Evolutionary conservation across 2,888 invertebrate genomes (phyloP).

Genomic region (Drosophila eohydei): DNA sequence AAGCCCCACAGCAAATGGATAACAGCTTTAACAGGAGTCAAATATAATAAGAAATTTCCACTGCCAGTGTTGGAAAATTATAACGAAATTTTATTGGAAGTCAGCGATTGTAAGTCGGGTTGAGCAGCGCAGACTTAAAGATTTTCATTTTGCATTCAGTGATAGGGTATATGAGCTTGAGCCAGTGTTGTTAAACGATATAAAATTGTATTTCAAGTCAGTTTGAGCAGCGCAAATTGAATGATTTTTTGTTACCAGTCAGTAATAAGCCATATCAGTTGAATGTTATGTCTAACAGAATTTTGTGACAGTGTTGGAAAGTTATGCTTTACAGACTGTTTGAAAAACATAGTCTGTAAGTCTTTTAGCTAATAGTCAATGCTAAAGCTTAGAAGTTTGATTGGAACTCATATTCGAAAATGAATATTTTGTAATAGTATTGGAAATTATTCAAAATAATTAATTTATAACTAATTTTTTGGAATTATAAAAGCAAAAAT

Average conservation of each 20-base stretch:
- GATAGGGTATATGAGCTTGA: background rate
- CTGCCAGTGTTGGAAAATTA: background rate
- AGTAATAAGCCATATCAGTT: too few species aligned
- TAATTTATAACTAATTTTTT: background rate
- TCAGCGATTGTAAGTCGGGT: too few species aligned
- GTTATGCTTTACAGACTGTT: too few species aligned
- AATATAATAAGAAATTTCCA: background rate
- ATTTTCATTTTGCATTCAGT: too few species aligned
- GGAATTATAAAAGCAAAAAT: background rate
- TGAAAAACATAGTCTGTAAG: background rate
- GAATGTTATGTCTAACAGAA: background rate
- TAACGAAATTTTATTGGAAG: background rate
- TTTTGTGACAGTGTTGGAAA: background rate
- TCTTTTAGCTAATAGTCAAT: background rate
- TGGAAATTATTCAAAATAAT: background rate
- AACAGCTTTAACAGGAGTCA: background rate
- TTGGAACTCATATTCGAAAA: background rate
- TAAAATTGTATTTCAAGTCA: background rate
- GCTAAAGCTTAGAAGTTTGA: background rate
- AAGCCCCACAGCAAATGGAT: conserved; percentile 5
- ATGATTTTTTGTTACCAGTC: background rate
- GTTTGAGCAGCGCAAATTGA: too few species aligned
- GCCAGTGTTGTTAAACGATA: background rate
- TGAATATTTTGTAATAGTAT: background rate
- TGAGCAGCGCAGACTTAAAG: background rate